Evolutionary conservation across 2,113 vertebrate species (phyloP), one percentile per base, ranked within the genome.

Genomic region (Misgurnus mizolepis): DNA sequence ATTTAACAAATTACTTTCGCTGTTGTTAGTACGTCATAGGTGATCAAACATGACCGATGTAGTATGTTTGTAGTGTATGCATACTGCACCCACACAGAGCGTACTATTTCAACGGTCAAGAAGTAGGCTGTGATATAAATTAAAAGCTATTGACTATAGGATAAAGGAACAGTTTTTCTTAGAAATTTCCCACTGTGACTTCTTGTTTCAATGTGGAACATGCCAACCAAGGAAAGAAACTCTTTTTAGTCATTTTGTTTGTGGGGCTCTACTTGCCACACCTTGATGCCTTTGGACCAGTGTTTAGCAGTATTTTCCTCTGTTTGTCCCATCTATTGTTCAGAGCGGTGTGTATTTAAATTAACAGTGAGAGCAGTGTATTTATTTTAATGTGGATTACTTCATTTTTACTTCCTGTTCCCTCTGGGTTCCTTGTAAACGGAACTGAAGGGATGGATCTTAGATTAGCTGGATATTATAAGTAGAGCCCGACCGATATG

Each of bases 341-440:
- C 45, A 67, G 11, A 66, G 14, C 34, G 22, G 22, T 61, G 45
- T 47, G 41, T 62, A 14, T 47, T 14, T 18, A 61, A 74, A 64
- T 47, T 39, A 49, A 75, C 58, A n/a, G 14, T 8, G 71, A 14
- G 40, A 39, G 72, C 6, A 47, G 40, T 9, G 34, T 64, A 64
- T 5, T 34, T 58, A 72, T 14, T 53, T 18, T 10, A 66, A 69
- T 68, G 76, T 64, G 43, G 60, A 72, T 77, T 7, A 79, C 34
- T 70, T 79, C 40, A 79, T 49, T 27, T 71, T 47, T 10, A 56
- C 79, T 81, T 78, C 69, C 79, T 65, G 64, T 70, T n/a, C 41
- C 61, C 61, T 7, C 62, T 40, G 43, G 39, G 71, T 22, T 39
- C 67, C 27, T 49, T 58, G 66, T 45, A 56, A 43, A 41, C 15